Base-by-base conservation (phyloP, 2,113 vertebrate genomes). In the Psilopsiagon aymara region DNA sequence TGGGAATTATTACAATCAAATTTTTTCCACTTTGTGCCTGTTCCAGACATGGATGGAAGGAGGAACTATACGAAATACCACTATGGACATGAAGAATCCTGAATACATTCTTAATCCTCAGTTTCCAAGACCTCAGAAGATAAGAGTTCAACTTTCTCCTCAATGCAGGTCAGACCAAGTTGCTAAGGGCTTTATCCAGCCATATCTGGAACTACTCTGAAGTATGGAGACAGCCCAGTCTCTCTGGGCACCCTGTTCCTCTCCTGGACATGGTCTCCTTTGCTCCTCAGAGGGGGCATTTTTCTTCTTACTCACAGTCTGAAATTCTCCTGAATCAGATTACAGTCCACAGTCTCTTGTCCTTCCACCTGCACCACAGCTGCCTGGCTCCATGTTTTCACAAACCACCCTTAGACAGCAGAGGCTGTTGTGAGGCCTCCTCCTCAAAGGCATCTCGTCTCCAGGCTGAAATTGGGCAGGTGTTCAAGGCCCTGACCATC, bases 271-370 rank as follows among this genome's bases (percentile, higher is more conserved):
- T 55, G 31, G 17, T 44, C 7, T 21, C 4, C 11, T 7, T 27
- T 52, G 5, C 31, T 24, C 8, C 25, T 46, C 31, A 29, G 27
- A 23, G 18, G 2, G 6, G 25, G 11, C 11, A 28, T 41, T 71
- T 52, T 55, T 25, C 33, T 62, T 11, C 31, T 35, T 39, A 53
- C 15, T 52, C 23, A 13, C 5, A 20, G 11, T 33, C 21, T 78
- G 49, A 73, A 92, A 64, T 51, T 73, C 6, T 73, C 51, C 23
- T 28, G 8, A 51, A 64, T 74, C 39, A 60, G 41, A 10, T 60
- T 59, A 59, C 0, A 0, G 0, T 29, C 16, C 28, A 29, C 1
- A 53, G n/a, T 29, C 39, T 77, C 29, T 33, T 44, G 41, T n/a
- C 37, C 43, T 81, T 60, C 31, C 47, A 69, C 18, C 39, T 31